These are phyloP conservation scores for Nysson spinosus DNA, from an alignment of 2,888 invertebrate species.

Conservation along the genomic window DNA sequence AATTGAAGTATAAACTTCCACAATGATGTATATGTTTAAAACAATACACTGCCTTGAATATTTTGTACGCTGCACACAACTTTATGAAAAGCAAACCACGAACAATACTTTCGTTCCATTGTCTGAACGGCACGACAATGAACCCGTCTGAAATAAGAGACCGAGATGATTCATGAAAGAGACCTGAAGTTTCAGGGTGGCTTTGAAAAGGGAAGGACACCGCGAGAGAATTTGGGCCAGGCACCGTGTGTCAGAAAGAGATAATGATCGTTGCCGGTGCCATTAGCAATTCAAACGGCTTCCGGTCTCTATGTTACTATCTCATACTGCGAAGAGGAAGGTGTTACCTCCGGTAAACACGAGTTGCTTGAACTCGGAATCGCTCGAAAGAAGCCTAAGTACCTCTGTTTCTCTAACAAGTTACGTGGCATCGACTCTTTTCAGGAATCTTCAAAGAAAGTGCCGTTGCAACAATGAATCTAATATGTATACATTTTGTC, in stretches of 20 bases:
- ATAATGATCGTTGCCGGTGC: constrained; percentile 62
- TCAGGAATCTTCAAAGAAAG: constrained; percentile 16
- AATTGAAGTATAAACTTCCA: too few relatives aligned
- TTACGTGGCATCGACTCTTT: constrained; percentile 23
- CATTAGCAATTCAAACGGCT: constrained; percentile 75
- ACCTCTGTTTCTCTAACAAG: constrained; percentile 22
- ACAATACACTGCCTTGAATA: too few relatives aligned
- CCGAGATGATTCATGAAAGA: constrained; percentile 1
- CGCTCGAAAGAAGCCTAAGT: constrained; percentile 47
- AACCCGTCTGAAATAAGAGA: background rate
- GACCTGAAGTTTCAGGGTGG: background rate
- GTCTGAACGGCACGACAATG: too few relatives aligned
- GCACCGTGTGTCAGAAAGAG: constrained; percentile 51
- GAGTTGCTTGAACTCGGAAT: constrained; percentile 70
- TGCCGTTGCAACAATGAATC: constrained; percentile 31
- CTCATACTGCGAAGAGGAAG: constrained; percentile 38
- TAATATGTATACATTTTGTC: too few relatives aligned
- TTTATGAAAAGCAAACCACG: too few relatives aligned
- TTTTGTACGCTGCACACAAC: too few relatives aligned
- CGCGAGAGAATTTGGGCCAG: constrained; percentile 67
- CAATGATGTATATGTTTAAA: too few relatives aligned
- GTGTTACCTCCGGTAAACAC: constrained; percentile 63
- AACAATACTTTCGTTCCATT: too few relatives aligned
- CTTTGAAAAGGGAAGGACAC: constrained; percentile 20
- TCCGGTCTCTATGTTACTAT: constrained; percentile 64